phyloP scores from a whole-genome alignment of 2,888 invertebrate species.

The Spodoptera exigua region DNA sequence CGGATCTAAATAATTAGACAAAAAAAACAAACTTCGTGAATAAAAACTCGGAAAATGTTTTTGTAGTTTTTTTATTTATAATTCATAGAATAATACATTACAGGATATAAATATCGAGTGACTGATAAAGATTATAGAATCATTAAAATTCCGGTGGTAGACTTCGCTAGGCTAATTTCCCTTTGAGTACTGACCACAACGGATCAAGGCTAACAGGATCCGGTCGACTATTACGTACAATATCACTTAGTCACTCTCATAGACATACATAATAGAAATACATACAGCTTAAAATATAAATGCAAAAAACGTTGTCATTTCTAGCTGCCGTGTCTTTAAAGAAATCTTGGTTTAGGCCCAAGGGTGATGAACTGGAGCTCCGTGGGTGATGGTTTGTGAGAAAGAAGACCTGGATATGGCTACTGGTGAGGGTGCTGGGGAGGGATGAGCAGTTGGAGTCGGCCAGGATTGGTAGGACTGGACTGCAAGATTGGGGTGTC shows the following conservation, averaged over 20 bases:
- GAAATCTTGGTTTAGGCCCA: conserved; percentile 64
- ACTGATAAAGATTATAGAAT: conserved; percentile 20
- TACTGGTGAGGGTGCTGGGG: conserved; percentile 64
- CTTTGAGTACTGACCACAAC: conserved; percentile 62
- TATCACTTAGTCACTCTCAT: conserved; percentile 65
- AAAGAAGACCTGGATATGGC: conserved; percentile 76
- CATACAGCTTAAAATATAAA: conserved; percentile 66
- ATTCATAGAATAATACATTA: conserved; percentile 51
- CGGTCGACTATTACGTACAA: conserved; percentile 70
- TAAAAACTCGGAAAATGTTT: conserved; percentile 46
- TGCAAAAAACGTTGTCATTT: conserved; percentile 65
- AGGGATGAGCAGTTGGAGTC: conserved; percentile 49
- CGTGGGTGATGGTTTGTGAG: conserved; percentile 71
- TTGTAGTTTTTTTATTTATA: conserved; percentile 65
- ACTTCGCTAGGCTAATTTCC: conserved; percentile 64
- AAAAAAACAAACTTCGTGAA: conserved; percentile 1
- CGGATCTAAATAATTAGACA: conserved; percentile 33
- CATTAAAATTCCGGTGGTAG: conserved; percentile 31
- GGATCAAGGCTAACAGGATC: conserved; percentile 70
- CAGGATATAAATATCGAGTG: conserved; percentile 46
- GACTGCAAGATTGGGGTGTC: conserved; percentile 16
- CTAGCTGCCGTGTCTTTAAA: conserved; percentile 3
- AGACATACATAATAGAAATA: conserved; percentile 58
- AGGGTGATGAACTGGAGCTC: conserved; percentile 61
- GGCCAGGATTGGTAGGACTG: conserved; percentile 47